Conservation (phyloP, 2,888 invertebrate species). For the Cantharis rustica region DNA sequence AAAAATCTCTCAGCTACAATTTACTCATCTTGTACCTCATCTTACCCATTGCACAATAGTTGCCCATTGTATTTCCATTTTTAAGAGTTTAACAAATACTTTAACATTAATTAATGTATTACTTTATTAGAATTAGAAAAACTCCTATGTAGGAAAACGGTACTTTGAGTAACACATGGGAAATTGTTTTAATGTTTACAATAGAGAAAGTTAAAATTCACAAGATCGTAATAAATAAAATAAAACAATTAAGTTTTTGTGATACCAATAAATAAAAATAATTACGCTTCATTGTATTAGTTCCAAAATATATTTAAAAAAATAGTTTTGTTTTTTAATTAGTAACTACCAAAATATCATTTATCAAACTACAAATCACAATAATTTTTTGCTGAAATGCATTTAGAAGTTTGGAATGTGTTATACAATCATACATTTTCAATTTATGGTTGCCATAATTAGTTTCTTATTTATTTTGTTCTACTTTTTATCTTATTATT, state of each 20-base stretch:
- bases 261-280: not conserved
- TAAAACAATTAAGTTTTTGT: not conserved
- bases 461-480: too few species aligned
- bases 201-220: not conserved
- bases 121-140: not conserved
- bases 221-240: not conserved
- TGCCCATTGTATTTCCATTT: not conserved
- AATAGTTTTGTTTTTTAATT: not conserved
- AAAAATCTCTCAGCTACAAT: not conserved
- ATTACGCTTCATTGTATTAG: not conserved
- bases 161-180: not conserved
- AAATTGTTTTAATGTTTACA: not conserved
- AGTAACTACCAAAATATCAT: not conserved
- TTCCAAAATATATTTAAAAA: not conserved
- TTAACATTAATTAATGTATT: not conserved
- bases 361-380: not conserved
- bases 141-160: not conserved
- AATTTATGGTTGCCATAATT: not conserved
- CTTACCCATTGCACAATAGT: not conserved
- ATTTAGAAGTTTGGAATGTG: not conserved
- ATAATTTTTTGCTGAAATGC: not conserved
- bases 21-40: not conserved
- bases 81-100: not conserved
- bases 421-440: not conserved
- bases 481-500: not conserved